Evolutionary conservation across 2,113 vertebrate genomes (phyloP).

Genomic region (Parotia lawesii): DNA sequence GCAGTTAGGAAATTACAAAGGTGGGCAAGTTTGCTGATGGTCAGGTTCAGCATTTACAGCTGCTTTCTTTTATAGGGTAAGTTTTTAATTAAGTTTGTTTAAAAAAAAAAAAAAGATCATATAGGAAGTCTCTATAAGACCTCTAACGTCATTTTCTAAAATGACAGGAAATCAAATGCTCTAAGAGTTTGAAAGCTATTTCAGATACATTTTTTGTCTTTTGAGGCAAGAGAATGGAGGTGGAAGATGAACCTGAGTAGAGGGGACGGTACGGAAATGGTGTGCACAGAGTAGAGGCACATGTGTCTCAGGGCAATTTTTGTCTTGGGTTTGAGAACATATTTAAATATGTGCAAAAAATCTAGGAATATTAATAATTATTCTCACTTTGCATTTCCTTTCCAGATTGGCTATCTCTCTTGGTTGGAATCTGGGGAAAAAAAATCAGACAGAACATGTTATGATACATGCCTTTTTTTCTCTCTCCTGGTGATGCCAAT

Average conservation of each 20-base stretch:
- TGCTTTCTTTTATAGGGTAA: constrained; percentile 47
- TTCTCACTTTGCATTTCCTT: constrained; percentile 41
- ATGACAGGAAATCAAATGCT: constrained; percentile 42
- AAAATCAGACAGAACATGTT: not conserved
- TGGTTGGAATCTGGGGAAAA: not conserved
- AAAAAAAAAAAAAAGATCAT: not conserved
- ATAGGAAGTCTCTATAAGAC: constrained; percentile 9
- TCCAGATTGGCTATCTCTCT: not conserved
- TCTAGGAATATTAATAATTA: constrained; percentile 20
- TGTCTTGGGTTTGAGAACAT: not conserved
- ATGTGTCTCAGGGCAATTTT: not conserved
- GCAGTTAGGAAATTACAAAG: constrained; percentile 38
- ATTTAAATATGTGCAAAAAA: constrained; percentile 32
- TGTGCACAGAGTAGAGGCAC: not conserved
- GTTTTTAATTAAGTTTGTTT: constrained; percentile 27
- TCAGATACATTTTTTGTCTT: not conserved
- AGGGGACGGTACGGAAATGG: not conserved
- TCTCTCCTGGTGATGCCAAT: not conserved
- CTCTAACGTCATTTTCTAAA: not conserved
- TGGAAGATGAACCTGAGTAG: not conserved
- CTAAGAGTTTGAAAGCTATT: not conserved
- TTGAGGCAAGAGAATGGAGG: not conserved
- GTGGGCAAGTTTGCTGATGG: constrained; percentile 20
- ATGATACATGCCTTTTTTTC: not conserved
- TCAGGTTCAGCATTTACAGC: constrained; percentile 47